Conservation (phyloP, 2,113 vertebrate species). For the Bagarius yarrelli region DNA sequence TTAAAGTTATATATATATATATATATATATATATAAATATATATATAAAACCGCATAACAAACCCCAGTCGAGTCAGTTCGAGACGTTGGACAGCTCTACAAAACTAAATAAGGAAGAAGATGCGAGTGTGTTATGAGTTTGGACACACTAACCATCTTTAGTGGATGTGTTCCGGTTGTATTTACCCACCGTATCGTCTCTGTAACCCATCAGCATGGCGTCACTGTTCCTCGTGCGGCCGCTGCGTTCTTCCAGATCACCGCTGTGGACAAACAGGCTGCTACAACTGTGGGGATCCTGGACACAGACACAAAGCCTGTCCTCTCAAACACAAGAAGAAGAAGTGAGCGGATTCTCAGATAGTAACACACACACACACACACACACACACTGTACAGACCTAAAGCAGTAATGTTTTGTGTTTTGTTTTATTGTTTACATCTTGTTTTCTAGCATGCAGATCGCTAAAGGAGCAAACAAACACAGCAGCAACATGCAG, state of each 20-base stretch:
- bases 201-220: conserved; percentile 79
- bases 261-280: conserved; percentile 71
- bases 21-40: too few relatives aligned
- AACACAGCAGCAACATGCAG: not conserved
- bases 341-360: conserved; percentile 40
- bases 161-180: not conserved
- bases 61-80: not conserved
- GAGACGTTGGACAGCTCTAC: not conserved
- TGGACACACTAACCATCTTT: not conserved
- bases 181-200: conserved; percentile 13
- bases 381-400: not conserved
- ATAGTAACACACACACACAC: too few relatives aligned
- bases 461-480: not conserved
- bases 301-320: conserved; percentile 83
- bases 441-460: not conserved
- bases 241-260: conserved; percentile 80
- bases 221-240: conserved; percentile 79
- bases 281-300: conserved; percentile 80
- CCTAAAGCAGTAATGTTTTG: too few relatives aligned
- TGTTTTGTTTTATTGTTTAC: too few relatives aligned
- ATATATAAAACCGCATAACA: not conserved
- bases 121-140: not conserved
- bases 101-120: not conserved
- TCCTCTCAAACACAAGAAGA: conserved; percentile 53
- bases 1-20: too few relatives aligned